Evolutionary conservation across 1,140 invertebrate species (phyloP).

Genomic region (Cydia amplana): DNA sequence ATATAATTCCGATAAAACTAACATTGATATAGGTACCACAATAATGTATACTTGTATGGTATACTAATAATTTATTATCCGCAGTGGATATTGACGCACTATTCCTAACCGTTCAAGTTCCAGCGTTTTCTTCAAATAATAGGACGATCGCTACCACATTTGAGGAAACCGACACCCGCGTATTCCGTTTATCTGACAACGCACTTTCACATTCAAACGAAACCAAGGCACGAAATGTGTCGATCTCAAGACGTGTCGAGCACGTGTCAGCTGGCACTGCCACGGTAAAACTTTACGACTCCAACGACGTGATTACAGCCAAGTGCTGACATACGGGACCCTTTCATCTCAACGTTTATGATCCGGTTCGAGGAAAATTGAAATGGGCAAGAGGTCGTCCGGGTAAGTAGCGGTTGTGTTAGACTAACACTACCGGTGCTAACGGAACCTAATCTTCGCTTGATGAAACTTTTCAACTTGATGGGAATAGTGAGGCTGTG

Average conservation of each 20-base stretch:
- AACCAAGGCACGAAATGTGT: conserved; percentile 12
- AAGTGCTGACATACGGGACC: conserved; percentile 32
- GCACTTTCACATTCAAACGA: conserved; percentile 25
- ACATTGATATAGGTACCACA: too few species aligned
- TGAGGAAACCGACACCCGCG: neutral
- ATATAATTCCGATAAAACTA: neutral
- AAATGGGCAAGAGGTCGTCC: conserved; percentile 17
- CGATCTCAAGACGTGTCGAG: conserved; percentile 19
- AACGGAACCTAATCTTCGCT: conserved; percentile 10
- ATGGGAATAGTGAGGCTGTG: neutral
- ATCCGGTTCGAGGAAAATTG: conserved; percentile 30
- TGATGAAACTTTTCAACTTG: neutral
- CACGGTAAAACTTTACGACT: conserved; percentile 31
- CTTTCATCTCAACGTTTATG: conserved; percentile 28
- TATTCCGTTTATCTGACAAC: conserved; percentile 12
- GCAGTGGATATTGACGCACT: neutral
- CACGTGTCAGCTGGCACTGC: conserved; percentile 25
- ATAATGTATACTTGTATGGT: too few species aligned
- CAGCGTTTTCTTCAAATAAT: neutral
- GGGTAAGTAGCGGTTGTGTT: conserved; percentile 6
- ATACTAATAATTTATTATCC: neutral
- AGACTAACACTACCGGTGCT: conserved; percentile 13
- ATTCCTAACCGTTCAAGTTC: neutral
- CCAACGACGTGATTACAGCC: conserved; percentile 30
- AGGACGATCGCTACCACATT: neutral